Evolutionary conservation across 2,888 invertebrate species (phyloP), one percentile per base, ranked within the genome.

Genomic region (Troides helena): DNA sequence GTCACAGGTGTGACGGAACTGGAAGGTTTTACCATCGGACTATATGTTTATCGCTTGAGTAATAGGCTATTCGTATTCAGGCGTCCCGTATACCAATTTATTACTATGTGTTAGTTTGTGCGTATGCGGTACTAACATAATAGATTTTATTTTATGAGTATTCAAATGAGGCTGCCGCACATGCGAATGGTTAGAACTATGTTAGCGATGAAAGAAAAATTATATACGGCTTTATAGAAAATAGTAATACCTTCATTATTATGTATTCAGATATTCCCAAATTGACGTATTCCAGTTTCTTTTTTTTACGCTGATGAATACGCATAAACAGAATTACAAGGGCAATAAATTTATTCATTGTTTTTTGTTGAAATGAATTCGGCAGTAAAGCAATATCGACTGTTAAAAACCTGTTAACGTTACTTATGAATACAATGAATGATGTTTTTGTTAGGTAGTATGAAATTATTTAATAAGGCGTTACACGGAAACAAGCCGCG

Each of bases 1-100:
- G 88, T 90, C 88, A 85, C 88, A 88, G 88, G 87, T 89, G 88
- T 87, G 83, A 85, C 82, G 80, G 84, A 84, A 79, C 79, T 81
- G 77, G 75, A 74, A 78, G 84, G 81, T 82, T 87, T 84, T 84
- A 81, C 79, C 82, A 80, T 80, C 78, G 83, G 84, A 83, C 81
- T 80, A 76, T 75, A 78, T 80, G 77, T 77, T 73, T 74, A 74
- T 73, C 72, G 71, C 67, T 71, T 71, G 72, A 71, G 67, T 71
- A 72, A 72, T 69, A 66, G 61, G 74, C 62, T 72, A 68, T 69
- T 69, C 69, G 70, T 70, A 72, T 71, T 71, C 70, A 65, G 58
- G 43, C 67, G 64, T 61, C 64, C 64, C 64, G 64, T 64, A 71
- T 69, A 58, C n/a, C 62, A 68, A 67, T 70, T 66, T 70, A 69